Percentiles rank a stretch among this genome's conserved stretches.
phyloP scores from a whole-genome alignment of 1,140 invertebrate species.

The Drosophila pectinifera region DNA sequence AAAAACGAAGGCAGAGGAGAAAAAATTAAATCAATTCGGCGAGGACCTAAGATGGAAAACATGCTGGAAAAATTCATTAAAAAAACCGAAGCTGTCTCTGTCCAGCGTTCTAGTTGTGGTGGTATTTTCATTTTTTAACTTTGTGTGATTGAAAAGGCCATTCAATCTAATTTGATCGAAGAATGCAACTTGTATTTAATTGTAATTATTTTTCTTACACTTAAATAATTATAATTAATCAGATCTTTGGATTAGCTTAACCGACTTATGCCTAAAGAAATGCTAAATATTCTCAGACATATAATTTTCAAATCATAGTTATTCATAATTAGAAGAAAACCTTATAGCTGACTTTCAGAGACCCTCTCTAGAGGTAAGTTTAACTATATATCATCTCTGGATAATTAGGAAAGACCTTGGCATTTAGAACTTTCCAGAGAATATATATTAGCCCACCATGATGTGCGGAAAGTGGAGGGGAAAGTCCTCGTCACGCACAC shows the following conservation, averaged over 20 bases:
- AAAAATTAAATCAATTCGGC: conserved; percentile 69
- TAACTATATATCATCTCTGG: not conserved
- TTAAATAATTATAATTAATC: not conserved
- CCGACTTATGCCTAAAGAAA: too few relatives aligned
- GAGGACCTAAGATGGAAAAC: conserved; percentile 57
- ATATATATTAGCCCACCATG: conserved; percentile 25
- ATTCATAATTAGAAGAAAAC: not conserved
- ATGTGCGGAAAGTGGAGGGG: conserved; percentile 21
- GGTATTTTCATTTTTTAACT: conserved; percentile 7
- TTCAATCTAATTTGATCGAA: not conserved
- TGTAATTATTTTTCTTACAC: not conserved
- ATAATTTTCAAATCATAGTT: too few relatives aligned
- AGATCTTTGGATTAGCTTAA: not conserved
- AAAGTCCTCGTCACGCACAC: conserved; percentile 60
- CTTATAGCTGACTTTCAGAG: not conserved
- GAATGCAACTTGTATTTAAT: not conserved
- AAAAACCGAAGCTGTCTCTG: conserved; percentile 17
- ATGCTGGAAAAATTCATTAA: conserved; percentile 68
- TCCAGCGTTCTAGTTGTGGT: conserved; percentile 7
- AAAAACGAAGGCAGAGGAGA: conserved; percentile 41
- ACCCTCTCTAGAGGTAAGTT: not conserved
- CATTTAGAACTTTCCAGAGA: conserved; percentile 8
- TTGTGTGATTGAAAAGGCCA: conserved; percentile 13
- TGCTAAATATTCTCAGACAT: too few relatives aligned
- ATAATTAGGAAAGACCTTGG: conserved; percentile 10